Conservation (phyloP, 2,888 invertebrate genomes). For the Platycheirus albimanus region DNA sequence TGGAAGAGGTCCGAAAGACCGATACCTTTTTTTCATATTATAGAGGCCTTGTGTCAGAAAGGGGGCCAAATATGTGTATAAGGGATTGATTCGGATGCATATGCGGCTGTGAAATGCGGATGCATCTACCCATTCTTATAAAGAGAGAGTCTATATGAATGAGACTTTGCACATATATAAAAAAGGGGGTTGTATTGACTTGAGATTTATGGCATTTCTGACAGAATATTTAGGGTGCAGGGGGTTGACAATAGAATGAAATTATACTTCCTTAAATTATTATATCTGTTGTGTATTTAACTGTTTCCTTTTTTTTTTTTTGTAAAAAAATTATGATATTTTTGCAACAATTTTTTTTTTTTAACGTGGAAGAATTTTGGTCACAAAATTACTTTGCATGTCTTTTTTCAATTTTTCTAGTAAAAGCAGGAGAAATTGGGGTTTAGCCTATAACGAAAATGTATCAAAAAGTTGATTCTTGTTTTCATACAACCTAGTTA, state of each 20-base stretch:
- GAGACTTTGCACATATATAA: too few relatives aligned
- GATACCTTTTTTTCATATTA: slow-evolving; percentile 8
- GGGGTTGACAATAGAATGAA: slow-evolving; percentile 23
- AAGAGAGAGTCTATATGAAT: slow-evolving; percentile 36
- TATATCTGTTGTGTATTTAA: slow-evolving; percentile 20
- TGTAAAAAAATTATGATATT: neutral
- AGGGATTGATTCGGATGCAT: neutral
- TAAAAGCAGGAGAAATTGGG: too few relatives aligned
- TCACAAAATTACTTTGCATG: too few relatives aligned
- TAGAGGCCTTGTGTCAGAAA: slow-evolving; percentile 46
- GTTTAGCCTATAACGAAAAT: too few relatives aligned
- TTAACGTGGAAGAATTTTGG: too few relatives aligned
- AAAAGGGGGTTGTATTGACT: too few relatives aligned
- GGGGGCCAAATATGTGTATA: slow-evolving; percentile 66
- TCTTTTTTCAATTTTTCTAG: too few relatives aligned
- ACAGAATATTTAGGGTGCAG: slow-evolving; percentile 36
- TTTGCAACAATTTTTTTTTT: too few relatives aligned
- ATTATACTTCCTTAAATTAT: slow-evolving; percentile 23
- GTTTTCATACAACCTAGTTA: too few relatives aligned
- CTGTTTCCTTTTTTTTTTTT: slow-evolving; percentile 1
- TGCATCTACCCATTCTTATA: slow-evolving; percentile 25
- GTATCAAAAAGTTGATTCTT: too few relatives aligned
- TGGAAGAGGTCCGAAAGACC: slow-evolving; percentile 37
- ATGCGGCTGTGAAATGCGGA: slow-evolving; percentile 32
- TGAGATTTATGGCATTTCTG: slow-evolving; percentile 68